A percentile compares a stretch with the other conserved stretches of the same genome.
These are phyloP conservation scores for Pseudochirops cupreus DNA, from an alignment of 2,797 vertebrate species.

Conservation along the genomic window DNA sequence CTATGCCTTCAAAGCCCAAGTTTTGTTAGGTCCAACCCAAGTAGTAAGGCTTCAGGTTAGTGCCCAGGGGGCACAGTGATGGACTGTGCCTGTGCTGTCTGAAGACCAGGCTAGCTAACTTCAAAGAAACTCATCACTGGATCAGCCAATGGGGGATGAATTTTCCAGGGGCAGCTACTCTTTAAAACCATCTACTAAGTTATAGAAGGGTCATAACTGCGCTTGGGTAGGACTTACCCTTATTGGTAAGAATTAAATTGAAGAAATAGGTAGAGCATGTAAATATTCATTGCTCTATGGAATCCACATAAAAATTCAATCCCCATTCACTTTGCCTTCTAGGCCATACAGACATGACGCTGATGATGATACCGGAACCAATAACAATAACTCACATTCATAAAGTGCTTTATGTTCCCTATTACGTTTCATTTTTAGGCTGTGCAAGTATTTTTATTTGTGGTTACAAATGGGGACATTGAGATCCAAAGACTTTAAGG, in stretches of 20 bases:
- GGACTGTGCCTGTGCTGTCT: neutral
- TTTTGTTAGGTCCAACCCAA: neutral
- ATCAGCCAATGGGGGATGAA: neutral
- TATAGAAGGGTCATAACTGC: neutral
- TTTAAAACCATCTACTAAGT: neutral
- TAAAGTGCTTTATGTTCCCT: neutral
- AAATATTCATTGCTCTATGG: neutral
- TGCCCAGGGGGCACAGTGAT: neutral
- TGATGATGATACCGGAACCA: neutral
- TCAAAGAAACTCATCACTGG: neutral
- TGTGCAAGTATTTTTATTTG: neutral
- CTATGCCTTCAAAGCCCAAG: neutral
- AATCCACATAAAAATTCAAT: neutral
- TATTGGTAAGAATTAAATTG: neutral
- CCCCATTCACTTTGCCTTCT: neutral
- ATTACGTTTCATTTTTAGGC: neutral
- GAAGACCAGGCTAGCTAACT: neutral
- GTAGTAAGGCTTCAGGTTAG: neutral
- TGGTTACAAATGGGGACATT: neutral
- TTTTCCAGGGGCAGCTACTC: neutral
- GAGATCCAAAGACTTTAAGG: neutral
- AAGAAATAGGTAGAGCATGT: neutral
- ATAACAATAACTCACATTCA: neutral
- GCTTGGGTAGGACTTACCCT: neutral
- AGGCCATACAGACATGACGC: neutral